Base-by-base conservation (phyloP, 2,888 invertebrate species). In the Macrosiphum euphorbiae region DNA sequence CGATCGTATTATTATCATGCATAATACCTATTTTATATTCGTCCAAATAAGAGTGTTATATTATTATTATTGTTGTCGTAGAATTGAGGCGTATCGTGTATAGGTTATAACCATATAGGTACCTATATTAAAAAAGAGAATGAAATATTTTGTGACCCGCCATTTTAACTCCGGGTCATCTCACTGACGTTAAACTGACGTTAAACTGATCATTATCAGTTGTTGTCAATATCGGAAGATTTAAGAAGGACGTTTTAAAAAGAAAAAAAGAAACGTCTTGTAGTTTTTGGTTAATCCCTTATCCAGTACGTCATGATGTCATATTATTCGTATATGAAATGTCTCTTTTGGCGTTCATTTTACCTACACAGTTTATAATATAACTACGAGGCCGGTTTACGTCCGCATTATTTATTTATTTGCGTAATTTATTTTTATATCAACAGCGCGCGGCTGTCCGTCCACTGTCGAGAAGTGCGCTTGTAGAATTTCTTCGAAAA, bases 401-500 rank as follows among this genome's bases (percentile, higher is more conserved):
- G 86, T 86, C 13, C 47, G 4, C 28, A 44, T 78, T 78, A 78
- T 78, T 78, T 78, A 78, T 78, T 78, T 78, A 61, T 89, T 44
- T 78, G 50, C 67, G 50, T 90, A 67, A 35, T 67, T 47, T 50
- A 50, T 78, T 67, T 67, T 61, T n/a, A 61, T 90, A 78, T 90
- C 47, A 61, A 78, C 35, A 28, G 28, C 35, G 78, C 41, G 41
- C 58, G 41, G 13, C 28, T 3, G 90, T 61, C 44, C 84, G 55
- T 10, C 55, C 41, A 41, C 55, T 7, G 55, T 50, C 44, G 55
- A 47, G 35, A 91, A 84, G 52, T 44, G 50, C 61, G 61, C 55
- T 78, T n/a, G 41, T 55, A 41, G 89, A 41, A 85, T 84, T 85
- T 85, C 55, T 84, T 84, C 78, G 90, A 78, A 90, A 89, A 90